Conservation (phyloP, 1,140 invertebrate species). For the Elymnias hypermnestra region DNA sequence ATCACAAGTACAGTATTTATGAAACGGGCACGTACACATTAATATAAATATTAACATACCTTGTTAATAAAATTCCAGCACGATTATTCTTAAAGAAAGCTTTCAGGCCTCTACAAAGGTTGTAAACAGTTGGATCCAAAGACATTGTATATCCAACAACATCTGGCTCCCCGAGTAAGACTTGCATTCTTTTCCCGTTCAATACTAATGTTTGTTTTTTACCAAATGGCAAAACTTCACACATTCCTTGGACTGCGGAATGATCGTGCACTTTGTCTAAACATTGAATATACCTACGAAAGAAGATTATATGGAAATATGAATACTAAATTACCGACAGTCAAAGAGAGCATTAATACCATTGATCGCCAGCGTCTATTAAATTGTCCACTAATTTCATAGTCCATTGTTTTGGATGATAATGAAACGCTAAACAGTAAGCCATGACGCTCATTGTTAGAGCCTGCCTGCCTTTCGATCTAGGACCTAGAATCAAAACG, state of each 20-base stretch:
- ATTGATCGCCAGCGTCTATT: conserved; percentile 65
- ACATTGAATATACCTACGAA: conserved; percentile 57
- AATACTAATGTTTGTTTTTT: conserved; percentile 61
- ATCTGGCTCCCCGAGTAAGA: conserved; percentile 58
- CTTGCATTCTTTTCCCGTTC: conserved; percentile 61
- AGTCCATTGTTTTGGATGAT: conserved; percentile 75
- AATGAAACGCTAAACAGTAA: conserved; percentile 74
- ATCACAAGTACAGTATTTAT: no score
- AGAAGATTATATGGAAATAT: conserved; percentile 3
- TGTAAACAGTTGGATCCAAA: conserved; percentile 71
- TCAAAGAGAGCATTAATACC: no score
- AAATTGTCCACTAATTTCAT: conserved; percentile 72
- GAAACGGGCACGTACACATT: no score
- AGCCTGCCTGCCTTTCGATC: conserved; percentile 69
- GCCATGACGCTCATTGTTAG: conserved; percentile 75
- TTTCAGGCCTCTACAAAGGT: conserved; percentile 71
- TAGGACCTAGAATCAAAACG: conserved; percentile 37
- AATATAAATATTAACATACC: conserved; percentile 27
- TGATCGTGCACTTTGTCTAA: conserved; percentile 65
- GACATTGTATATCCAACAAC: conserved; percentile 67
- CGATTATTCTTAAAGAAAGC: conserved; percentile 73
- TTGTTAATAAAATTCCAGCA: conserved; percentile 67
- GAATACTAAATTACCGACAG: no score
- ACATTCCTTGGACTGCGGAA: conserved; percentile 58
- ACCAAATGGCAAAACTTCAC: conserved; percentile 62